A percentile compares a stretch with the other conserved stretches of the same genome.
Conservation (phyloP, 2,113 vertebrate genomes). For the Pavo muticus region DNA sequence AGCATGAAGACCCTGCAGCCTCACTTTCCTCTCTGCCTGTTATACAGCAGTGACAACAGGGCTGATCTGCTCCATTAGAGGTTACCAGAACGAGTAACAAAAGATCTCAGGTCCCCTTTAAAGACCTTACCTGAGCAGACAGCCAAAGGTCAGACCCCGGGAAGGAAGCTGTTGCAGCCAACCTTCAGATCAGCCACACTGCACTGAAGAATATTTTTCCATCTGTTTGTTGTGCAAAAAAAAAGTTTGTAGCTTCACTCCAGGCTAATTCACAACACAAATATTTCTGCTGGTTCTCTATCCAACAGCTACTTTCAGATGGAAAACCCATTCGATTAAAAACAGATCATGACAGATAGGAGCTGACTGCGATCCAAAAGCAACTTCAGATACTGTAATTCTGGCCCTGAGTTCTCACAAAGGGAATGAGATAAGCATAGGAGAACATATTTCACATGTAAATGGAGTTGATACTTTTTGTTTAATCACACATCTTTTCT, state of each 20-base stretch:
- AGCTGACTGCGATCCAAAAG: conserved; percentile 61
- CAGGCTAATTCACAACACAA: conserved; percentile 60
- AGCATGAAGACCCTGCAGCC: background rate
- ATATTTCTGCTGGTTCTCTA: conserved; percentile 41
- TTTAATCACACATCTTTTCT: background rate
- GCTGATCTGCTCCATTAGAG: background rate
- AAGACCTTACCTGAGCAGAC: background rate
- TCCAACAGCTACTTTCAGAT: conserved; percentile 65
- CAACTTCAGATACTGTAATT: conserved; percentile 57
- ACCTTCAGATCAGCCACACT: conserved; percentile 1
- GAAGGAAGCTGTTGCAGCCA: conserved; percentile 37
- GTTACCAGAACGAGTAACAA: background rate
- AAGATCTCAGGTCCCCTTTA: background rate
- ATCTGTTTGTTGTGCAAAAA: conserved; percentile 46
- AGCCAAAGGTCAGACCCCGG: conserved; percentile 1
- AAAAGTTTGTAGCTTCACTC: conserved; percentile 30
- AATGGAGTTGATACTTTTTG: background rate
- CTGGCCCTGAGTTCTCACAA: conserved; percentile 51
- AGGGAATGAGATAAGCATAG: background rate
- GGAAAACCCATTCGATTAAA: conserved; percentile 68
- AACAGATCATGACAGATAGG: conserved; percentile 52
- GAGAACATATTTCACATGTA: conserved; percentile 14
- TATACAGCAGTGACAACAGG: background rate
- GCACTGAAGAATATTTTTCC: conserved; percentile 49
- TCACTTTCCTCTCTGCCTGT: background rate